phyloP scores from a whole-genome alignment of 2,888 invertebrate species.

The Stenoptilia bipunctidactyla region DNA sequence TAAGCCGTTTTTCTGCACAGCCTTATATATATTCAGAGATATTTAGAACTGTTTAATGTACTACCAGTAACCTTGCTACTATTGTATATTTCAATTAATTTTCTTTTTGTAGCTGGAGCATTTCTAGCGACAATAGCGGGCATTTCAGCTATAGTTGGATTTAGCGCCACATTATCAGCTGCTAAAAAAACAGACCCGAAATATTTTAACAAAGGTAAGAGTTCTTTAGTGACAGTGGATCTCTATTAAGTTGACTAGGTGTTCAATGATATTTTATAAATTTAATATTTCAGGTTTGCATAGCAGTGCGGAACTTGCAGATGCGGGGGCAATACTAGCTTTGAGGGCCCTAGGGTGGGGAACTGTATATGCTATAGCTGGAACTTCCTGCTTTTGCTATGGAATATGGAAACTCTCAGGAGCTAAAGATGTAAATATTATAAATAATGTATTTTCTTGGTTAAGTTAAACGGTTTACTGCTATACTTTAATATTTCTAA shows the following conservation, averaged over 20 bases:
- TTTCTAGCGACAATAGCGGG: conserved; percentile 82
- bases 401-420: conserved; percentile 91
- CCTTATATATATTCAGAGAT: too few relatives aligned
- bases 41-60: too few relatives aligned
- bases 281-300: conserved; percentile 53
- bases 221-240: too few relatives aligned
- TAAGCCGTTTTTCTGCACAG: too few relatives aligned
- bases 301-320: conserved; percentile 73
- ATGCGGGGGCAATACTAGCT: conserved; percentile 85
- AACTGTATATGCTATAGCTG: conserved; percentile 87
- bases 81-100: neutral
- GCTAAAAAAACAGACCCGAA: conserved; percentile 85
- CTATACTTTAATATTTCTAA: too few relatives aligned
- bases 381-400: conserved; percentile 85
- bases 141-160: conserved; percentile 84
- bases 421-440: conserved; percentile 80
- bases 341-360: conserved; percentile 90
- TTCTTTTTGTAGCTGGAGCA: conserved; percentile 69
- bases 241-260: too few relatives aligned
- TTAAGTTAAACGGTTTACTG: too few relatives aligned
- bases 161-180: conserved; percentile 81
- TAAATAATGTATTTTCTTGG: conserved; percentile 2
- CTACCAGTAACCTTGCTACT: too few relatives aligned
- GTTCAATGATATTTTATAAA: too few relatives aligned
- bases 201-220: conserved; percentile 81